phyloP scores from a whole-genome alignment of 2,113 vertebrate genomes.

The Clupea harengus region DNA sequence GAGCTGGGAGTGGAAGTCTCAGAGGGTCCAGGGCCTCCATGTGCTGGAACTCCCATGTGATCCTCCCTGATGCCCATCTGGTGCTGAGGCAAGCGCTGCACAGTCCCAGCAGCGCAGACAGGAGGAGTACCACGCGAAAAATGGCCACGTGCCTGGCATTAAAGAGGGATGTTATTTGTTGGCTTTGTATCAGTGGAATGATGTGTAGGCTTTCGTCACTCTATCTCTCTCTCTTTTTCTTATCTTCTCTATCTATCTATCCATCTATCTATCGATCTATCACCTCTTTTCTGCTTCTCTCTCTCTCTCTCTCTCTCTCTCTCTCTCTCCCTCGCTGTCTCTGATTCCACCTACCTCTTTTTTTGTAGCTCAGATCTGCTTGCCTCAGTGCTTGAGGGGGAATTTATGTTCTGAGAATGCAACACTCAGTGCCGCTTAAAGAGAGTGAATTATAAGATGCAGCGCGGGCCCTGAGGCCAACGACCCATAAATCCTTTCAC shows the following conservation, averaged over 20 bases:
- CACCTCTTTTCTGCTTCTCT: not conserved
- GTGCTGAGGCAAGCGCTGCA: not conserved
- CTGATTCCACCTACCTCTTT: conserved; percentile 4
- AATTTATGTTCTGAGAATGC: conserved; percentile 36
- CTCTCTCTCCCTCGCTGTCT: conserved; percentile 30
- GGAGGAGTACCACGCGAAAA: too few relatives aligned
- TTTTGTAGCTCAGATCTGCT: not conserved
- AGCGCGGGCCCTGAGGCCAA: conserved; percentile 16
- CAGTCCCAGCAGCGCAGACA: not conserved
- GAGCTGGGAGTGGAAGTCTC: too few relatives aligned
- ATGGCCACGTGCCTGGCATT: not conserved
- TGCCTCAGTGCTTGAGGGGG: conserved; percentile 4
- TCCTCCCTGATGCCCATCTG: not conserved
- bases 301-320: conserved; percentile 15
- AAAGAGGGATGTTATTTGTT: not conserved
- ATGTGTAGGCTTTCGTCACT: not conserved
- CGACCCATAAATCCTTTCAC: conserved; percentile 36
- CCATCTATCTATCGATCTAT: too few relatives aligned
- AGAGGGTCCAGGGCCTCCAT: not conserved
- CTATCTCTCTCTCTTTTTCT: not conserved
- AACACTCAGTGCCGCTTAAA: conserved; percentile 29
- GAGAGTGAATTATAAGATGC: conserved; percentile 38
- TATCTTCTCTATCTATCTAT: too few relatives aligned
- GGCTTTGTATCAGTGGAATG: not conserved
- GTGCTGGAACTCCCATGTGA: not conserved